These are phyloP conservation scores for Megalurothrips usitatus DNA, from an alignment of 2,888 invertebrate genomes.

Conservation along the genomic window DNA sequence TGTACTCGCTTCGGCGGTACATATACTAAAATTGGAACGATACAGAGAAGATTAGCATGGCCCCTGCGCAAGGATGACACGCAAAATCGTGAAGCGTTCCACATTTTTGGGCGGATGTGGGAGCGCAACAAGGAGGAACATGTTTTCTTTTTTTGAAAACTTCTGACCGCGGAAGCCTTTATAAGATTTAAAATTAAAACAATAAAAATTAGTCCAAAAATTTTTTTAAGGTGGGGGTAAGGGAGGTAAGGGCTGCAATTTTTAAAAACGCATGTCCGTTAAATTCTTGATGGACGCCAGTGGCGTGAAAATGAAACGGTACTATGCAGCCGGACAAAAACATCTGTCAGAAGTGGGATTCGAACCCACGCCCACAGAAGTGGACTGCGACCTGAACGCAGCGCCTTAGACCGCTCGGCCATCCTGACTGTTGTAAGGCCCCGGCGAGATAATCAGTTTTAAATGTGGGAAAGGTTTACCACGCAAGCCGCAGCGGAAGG, in stretches of 20 bases:
- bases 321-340: not conserved
- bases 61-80: slow-evolving; percentile 25
- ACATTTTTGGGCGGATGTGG: not conserved
- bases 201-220: too few species aligned
- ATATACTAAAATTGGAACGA: slow-evolving; percentile 27
- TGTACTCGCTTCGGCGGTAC: slow-evolving; percentile 23
- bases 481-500: too few species aligned
- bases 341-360: slow-evolving; percentile 54
- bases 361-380: slow-evolving; percentile 55
- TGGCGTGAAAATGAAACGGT: too few species aligned
- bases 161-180: too few species aligned
- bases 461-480: too few species aligned
- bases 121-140: not conserved
- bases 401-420: slow-evolving; percentile 60
- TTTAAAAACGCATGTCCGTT: too few species aligned
- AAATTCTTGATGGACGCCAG: too few species aligned
- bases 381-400: slow-evolving; percentile 23
- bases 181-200: too few species aligned
- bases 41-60: slow-evolving; percentile 26
- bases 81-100: slow-evolving; percentile 26
- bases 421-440: slow-evolving; percentile 48
- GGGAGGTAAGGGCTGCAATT: too few species aligned
- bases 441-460: not conserved
- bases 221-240: too few species aligned
- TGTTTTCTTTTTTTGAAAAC: too few species aligned